Conservation (phyloP, 2,888 invertebrate genomes). For the Altica lythri region DNA sequence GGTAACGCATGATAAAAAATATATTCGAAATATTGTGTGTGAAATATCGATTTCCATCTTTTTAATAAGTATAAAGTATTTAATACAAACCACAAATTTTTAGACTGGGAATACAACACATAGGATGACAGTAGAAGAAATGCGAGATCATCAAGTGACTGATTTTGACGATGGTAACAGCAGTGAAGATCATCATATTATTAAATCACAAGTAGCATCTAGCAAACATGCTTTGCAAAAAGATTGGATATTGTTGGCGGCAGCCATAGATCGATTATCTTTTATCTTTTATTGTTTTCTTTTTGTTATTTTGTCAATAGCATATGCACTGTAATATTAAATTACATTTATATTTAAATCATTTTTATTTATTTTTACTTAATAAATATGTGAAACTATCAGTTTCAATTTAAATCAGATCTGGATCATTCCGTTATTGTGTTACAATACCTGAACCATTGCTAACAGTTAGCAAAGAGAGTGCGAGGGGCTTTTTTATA, state of each 20-base stretch:
- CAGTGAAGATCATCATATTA: conserved; percentile 55
- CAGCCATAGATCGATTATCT: conserved; percentile 65
- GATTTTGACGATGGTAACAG: conserved; percentile 53
- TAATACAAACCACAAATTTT: too few species aligned
- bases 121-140: conserved; percentile 54
- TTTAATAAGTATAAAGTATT: neutral
- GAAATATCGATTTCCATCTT: too few species aligned
- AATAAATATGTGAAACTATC: too few species aligned
- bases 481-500: too few species aligned
- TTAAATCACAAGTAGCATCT: conserved; percentile 39
- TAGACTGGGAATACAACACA: conserved; percentile 45
- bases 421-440: too few species aligned
- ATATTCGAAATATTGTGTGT: too few species aligned
- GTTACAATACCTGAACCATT: too few species aligned
- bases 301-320: conserved; percentile 60
- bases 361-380: neutral
- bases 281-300: conserved; percentile 63
- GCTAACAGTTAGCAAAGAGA: too few species aligned
- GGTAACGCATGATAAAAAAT: too few species aligned
- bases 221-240: conserved; percentile 56
- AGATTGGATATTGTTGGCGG: conserved; percentile 69
- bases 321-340: conserved; percentile 54
- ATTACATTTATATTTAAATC: neutral
- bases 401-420: too few species aligned
- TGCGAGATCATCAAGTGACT: conserved; percentile 56